Evolutionary conservation across 2,113 vertebrate genomes (phyloP), one percentile per base, ranked within the genome.

Genomic region (Psilopsiagon aurifrons): DNA sequence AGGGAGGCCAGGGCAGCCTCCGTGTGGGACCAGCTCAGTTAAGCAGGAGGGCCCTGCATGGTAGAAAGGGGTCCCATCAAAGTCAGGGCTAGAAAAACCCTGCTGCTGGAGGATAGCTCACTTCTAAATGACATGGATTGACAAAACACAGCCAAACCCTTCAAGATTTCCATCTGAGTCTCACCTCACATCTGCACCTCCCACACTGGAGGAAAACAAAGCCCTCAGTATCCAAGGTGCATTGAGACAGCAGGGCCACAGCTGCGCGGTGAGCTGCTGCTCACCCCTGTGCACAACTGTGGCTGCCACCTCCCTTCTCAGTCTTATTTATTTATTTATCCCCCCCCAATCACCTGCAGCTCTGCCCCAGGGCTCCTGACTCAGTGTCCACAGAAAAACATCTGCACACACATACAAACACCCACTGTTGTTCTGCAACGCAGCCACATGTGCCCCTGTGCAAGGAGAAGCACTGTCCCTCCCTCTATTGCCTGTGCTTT

Each of bases 11-110:
- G 74, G 11, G 41, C 31, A 57, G 84, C 37, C 37, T 55, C 44
- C 0, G 0, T 1, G 11, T 0, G 0, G 68, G 57, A 74, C 27
- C 3, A 4, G 20, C 35, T 84, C 2, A 2, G 29, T 43, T 33
- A 62, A 52, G 25, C 1, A 5, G 0, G 2, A 57, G 11, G 35
- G 43, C 13, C 35, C 33, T 3, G 3, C n/a, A 11, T 57, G 44
- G 33, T 60, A 13, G 92, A 23, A 75, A 69, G 35, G 33, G 24
- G 25, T 73, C 29, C 4, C 47, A 71, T 18, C 54, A n/a, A 43
- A 31, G 37, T 51, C 46, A 43, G 31, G n/a, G 51, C 82, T 79
- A 66, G 41, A 70, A 74, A 93, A 81, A 12, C 10, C 17, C 57
- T 47, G 39, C 64, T 88, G 66, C 51, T 68, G 55, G 44, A 85